Evolutionary conservation across 2,113 vertebrate species (phyloP).

Genomic region (Trochalopteron elliotii): DNA sequence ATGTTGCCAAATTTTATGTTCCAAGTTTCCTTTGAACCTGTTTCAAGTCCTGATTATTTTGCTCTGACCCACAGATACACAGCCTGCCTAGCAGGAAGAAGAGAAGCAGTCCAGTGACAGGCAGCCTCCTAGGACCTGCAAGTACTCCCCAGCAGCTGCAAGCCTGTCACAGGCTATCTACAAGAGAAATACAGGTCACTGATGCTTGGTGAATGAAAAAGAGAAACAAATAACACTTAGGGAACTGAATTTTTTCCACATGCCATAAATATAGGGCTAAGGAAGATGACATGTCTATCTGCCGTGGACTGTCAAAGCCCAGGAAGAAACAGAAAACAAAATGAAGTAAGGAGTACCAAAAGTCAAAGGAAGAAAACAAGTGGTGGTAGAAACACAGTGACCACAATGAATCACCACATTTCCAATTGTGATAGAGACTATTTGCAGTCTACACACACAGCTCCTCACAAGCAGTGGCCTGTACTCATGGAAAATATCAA

Average conservation of each 20-base stretch:
- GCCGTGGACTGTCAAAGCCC: neutral
- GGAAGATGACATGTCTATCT: neutral
- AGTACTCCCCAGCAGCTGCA: neutral
- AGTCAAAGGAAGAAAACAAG: constrained; percentile 22
- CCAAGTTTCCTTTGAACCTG: constrained; percentile 48
- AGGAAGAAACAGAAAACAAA: neutral
- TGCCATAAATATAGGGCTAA: neutral
- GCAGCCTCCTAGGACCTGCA: neutral
- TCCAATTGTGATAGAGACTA: constrained; percentile 7
- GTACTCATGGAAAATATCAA: neutral
- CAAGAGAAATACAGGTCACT: neutral
- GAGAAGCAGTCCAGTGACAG: neutral
- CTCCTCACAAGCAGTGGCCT: neutral
- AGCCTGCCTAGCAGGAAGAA: neutral
- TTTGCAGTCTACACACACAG: neutral
- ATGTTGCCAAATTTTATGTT: constrained; percentile 44
- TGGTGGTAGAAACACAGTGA: neutral
- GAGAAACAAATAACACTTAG: neutral
- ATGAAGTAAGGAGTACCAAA: neutral
- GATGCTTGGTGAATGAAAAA: neutral
- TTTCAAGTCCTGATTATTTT: constrained; percentile 42
- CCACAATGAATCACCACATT: constrained; percentile 42
- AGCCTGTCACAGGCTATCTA: neutral
- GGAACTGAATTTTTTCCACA: neutral
- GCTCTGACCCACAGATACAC: constrained; percentile 46